Evolutionary conservation across 1,140 invertebrate genomes (phyloP).

Genomic region (Leptestheria dahalacensis): DNA sequence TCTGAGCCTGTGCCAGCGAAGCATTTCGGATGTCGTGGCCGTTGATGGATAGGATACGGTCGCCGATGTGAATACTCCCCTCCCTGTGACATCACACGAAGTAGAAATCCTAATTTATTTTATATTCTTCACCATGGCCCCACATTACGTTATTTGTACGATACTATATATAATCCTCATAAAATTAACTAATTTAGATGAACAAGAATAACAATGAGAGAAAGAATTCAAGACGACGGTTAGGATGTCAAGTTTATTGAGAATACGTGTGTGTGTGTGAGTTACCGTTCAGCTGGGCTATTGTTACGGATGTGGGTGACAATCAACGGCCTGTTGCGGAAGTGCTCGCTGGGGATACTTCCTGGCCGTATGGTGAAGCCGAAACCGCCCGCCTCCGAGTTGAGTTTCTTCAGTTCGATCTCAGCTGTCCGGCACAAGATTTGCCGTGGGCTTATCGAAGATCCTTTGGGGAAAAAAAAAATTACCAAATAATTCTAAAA

Average conservation of each 20-base stretch:
- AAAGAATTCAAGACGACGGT: too few relatives aligned
- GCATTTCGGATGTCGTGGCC: slow-evolving; percentile 35
- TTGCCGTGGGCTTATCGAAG: not conserved
- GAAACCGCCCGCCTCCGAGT: not conserved
- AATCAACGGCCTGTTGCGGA: not conserved
- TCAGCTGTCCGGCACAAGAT: not conserved
- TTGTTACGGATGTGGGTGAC: not conserved
- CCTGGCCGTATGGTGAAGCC: not conserved
- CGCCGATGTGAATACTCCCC: slow-evolving; percentile 68
- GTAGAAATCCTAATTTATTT: too few relatives aligned
- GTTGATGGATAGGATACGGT: slow-evolving; percentile 79
- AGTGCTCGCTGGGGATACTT: not conserved
- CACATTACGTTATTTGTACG: too few relatives aligned
- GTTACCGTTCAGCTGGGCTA: not conserved
- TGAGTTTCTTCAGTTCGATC: not conserved
- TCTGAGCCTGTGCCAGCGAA: slow-evolving; percentile 33
- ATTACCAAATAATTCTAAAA: not conserved
- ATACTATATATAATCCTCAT: too few relatives aligned
- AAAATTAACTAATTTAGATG: not conserved
- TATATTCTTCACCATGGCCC: too few relatives aligned
- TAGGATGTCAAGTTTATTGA: too few relatives aligned
- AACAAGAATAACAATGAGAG: not conserved
- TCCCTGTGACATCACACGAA: slow-evolving; percentile 30
- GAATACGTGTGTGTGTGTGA: too few relatives aligned
- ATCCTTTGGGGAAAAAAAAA: not conserved